Conservation (phyloP, 2,888 invertebrate genomes). For the Drosophila affinis region DNA sequence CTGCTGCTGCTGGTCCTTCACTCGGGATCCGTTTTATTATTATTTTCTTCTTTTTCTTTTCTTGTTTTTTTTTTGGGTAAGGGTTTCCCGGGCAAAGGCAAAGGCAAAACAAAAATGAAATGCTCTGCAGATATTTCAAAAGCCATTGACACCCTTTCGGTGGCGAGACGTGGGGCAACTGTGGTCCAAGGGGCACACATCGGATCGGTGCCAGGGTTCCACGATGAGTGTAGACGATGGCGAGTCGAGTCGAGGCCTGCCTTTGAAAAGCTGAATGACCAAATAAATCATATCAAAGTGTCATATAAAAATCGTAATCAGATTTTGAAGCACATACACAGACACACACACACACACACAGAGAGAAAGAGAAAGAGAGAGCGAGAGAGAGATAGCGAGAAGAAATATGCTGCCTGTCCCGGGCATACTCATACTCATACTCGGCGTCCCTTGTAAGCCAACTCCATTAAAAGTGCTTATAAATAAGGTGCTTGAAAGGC, state of each 20-base stretch:
- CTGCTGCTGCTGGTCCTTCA: conserved; percentile 46
- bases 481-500: conserved; percentile 80
- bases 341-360: conserved; percentile 50
- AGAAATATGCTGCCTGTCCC: conserved; percentile 36
- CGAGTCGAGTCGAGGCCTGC: conserved; percentile 59
- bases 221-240: conserved; percentile 15
- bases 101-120: conserved; percentile 69
- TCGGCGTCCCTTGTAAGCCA: conserved; percentile 70
- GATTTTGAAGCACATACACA: conserved; percentile 81
- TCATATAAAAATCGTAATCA: conserved; percentile 84
- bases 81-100: neutral
- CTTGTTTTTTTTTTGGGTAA: conserved; percentile 25
- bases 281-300: conserved; percentile 83
- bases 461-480: conserved; percentile 81
- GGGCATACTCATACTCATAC: conserved; percentile 34
- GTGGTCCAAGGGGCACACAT: neutral
- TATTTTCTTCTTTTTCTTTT: conserved; percentile 18
- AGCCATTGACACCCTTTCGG: conserved; percentile 81
- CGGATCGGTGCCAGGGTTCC: neutral
- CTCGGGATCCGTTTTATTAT: conserved; percentile 42
- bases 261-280: conserved; percentile 81
- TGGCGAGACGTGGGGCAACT: conserved; percentile 50
- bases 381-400: conserved; percentile 19
- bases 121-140: conserved; percentile 77
- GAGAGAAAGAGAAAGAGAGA: conserved; percentile 20